Evolutionary conservation across 1,140 invertebrate genomes (phyloP).

Genomic region (Polypedilum pembai): DNA sequence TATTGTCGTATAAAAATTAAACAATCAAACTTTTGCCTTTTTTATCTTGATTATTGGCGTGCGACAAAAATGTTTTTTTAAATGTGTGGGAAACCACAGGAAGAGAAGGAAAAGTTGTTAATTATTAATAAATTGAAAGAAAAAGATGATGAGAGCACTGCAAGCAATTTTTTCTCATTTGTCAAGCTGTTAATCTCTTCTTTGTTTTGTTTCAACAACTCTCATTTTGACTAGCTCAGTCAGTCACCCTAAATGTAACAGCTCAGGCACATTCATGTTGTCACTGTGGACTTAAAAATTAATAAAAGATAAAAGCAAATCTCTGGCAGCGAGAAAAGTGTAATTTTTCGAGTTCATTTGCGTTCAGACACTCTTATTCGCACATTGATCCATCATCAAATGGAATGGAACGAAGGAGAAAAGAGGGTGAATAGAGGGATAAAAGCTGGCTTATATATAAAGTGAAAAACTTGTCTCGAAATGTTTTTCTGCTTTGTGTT

Average conservation of each 20-base stretch:
- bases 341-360: not conserved
- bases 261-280: too few species aligned
- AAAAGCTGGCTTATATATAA: slow-evolving; percentile 8
- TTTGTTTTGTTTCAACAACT: not conserved
- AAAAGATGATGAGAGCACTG: not conserved
- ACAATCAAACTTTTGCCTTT: slow-evolving; percentile 21
- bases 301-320: slow-evolving; percentile 16
- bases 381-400: slow-evolving; percentile 14
- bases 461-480: slow-evolving; percentile 9
- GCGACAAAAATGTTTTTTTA: not conserved
- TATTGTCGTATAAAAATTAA: slow-evolving; percentile 14
- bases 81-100: not conserved
- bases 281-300: slow-evolving; percentile 10
- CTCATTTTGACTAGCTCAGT: not conserved
- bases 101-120: not conserved
- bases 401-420: not conserved
- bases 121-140: not conserved
- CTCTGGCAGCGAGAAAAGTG: not conserved
- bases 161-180: not conserved
- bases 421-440: not conserved
- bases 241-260: not conserved
- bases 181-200: slow-evolving; percentile 13
- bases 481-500: not conserved
- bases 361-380: not conserved
- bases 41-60: not conserved